Base-by-base conservation (phyloP, 1,140 invertebrate species). In the Fopius arisanus region DNA sequence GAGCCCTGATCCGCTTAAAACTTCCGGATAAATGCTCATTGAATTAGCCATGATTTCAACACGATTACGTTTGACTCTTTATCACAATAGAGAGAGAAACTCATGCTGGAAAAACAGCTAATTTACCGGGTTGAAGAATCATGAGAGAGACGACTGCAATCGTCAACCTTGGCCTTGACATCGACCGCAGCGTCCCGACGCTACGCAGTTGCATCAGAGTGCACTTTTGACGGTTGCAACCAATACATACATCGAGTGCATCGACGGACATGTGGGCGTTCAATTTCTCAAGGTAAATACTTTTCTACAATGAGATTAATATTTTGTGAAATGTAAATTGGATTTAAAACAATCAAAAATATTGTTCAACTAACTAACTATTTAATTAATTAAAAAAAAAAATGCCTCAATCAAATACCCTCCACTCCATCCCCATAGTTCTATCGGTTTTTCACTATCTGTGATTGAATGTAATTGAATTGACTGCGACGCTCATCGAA, bases 151-250 rank as follows among this genome's bases (percentile, higher is more conserved):
- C 26, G n/a, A n/a, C n/a, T n/a, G n/a, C 6, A 1, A 59, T 21
- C 23, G 3, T 23, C 0, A 80, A 69, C 85, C 83, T 85, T 85
- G 85, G 82, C 86, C 86, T 87, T 87, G 84, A 86, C 86, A 86
- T 87, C 78, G 84, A 87, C 85, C 84, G 80, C 80, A 75, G 80
- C 82, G 84, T 86, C 82, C 84, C 83, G 82, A 84, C 81, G 80
- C 84, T 87, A 86, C 83, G 84, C 78, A 81, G 80, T 87, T 84
- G 82, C 85, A 84, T 31, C 12, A 48, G 41, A 51, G 67, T 51
- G 29, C 66, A 23, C 12, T 28, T 67, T 19, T 26, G 7, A 67
- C 12, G 37, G 26, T 26, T 0, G 16, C n/a, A 14, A 23, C 37
- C 14, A 29, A 37, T 66, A 66, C n/a, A 14, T 29, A 63, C 23